Evolutionary conservation across 2,797 vertebrate species (phyloP).

Genomic region (Rhinoraja longicauda): DNA sequence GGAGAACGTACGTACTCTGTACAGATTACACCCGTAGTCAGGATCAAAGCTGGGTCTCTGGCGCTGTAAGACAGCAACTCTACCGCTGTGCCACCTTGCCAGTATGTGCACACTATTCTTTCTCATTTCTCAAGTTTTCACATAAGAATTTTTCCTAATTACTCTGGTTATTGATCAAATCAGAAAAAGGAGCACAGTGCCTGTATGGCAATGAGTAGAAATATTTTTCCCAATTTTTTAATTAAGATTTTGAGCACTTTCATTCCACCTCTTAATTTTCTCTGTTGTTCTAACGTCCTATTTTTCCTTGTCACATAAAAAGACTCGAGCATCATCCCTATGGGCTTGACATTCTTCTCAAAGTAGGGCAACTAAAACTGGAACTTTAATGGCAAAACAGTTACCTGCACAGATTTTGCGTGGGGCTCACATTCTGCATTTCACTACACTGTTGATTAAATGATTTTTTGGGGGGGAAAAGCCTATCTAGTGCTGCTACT

Average conservation of each 20-base stretch:
- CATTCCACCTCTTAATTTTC: background rate
- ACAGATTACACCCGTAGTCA: no score
- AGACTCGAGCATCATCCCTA: background rate
- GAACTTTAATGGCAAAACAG: background rate
- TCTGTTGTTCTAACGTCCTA: background rate
- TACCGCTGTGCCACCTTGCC: no score
- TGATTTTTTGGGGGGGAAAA: background rate
- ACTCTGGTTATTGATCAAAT: background rate
- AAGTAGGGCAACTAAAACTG: conserved; percentile 25
- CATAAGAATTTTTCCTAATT: background rate
- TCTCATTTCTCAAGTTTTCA: background rate
- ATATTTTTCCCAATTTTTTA: background rate
- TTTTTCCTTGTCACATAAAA: background rate
- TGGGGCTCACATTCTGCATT: background rate
- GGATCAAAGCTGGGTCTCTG: no score
- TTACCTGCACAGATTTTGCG: background rate
- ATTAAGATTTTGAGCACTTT: background rate
- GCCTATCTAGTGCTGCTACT: background rate
- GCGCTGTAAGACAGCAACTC: no score
- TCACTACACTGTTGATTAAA: background rate
- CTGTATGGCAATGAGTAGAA: background rate
- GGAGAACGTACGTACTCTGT: no score
- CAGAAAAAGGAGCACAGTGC: background rate
- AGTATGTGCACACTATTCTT: no score
- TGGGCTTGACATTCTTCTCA: conserved; percentile 31